Base-by-base conservation (phyloP, 1,140 invertebrate genomes). In the Ceratitis capitata region DNA sequence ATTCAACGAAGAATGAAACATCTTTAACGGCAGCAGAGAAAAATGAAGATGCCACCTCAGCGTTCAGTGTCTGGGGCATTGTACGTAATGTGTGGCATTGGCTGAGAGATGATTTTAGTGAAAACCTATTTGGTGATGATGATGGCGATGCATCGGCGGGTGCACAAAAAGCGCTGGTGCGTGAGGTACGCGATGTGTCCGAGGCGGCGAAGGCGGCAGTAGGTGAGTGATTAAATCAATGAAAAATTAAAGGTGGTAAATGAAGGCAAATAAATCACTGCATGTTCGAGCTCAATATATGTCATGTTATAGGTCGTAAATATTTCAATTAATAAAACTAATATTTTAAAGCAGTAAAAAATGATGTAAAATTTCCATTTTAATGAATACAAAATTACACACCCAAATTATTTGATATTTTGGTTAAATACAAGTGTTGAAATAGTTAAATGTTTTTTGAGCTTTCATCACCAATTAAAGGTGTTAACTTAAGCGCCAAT, bases 21-120 rank as follows among this genome's bases (percentile, higher is more conserved):
- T 84, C 82, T 88, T 26, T 78, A n/a, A 26, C 1, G 78, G 86
- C 6, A 42, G 56, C 23, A 6, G 83, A 87, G 0, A 86, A 85
- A 9, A 84, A 74, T 61, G 83, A 85, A 4, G 83, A 69, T 45
- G 47, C 61, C n/a, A 85, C 87, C 84, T 87, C 89, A 85, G 88
- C 91, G 87, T 86, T 90, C 10, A 91, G 90, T 78, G 88, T 91
- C 83, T 91, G 90, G 90, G 88, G 90, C 84, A 89, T 91, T 85
- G 90, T 91, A 23, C 88, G 89, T 5, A 86, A 88, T 56, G 83
- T 91, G 5, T 91, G 88, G 88, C 86, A 87, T 84, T 91, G 90
- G 90, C 86, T 91, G 47, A 88, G 88, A 86, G 89, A 87, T 64
- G 90, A 91, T 87, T 85, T 91, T 32, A 88, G 90, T 88, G 90